Percentiles rank a stretch among this genome's conserved stretches.
phyloP scores from a whole-genome alignment of 2,797 vertebrate species.

The Hyperoplus lanceolatus region DNA sequence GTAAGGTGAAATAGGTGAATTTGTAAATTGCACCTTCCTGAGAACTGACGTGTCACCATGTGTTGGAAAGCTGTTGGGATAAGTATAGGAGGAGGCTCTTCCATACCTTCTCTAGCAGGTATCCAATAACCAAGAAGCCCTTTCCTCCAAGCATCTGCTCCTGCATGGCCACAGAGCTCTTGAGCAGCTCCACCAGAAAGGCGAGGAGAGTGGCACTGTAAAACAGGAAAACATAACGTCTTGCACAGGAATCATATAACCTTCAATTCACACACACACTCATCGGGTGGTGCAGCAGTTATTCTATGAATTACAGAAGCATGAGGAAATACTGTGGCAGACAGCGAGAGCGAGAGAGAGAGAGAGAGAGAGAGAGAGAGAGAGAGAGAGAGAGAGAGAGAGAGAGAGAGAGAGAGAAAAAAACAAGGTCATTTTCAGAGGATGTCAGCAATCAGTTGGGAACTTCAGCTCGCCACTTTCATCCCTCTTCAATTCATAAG shows the following conservation, averaged over 20 bases:
- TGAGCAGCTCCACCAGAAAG: conserved; percentile 96
- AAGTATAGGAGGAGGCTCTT: background rate
- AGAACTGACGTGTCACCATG: background rate
- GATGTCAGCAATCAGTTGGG: conserved; percentile 68
- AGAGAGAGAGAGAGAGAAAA: background rate
- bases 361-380: background rate
- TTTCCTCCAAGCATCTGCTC: conserved; percentile 98
- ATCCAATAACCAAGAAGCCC: conserved; percentile 97
- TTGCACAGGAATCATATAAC: conserved; percentile 35
- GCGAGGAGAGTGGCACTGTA: conserved; percentile 89
- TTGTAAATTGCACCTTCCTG: background rate
- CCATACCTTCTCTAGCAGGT: conserved; percentile 95
- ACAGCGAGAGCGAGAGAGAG: background rate
- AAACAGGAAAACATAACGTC: conserved; percentile 27
- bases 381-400: too few relatives aligned
- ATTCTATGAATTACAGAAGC: conserved; percentile 32
- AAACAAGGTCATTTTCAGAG: conserved; percentile 72
- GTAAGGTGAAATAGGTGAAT: background rate
- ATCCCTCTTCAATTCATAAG: conserved; percentile 47
- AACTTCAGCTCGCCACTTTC: conserved; percentile 51
- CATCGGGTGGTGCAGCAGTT: conserved; percentile 19
- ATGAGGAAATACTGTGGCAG: conserved; percentile 14
- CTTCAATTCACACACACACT: conserved; percentile 23
- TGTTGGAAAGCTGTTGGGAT: background rate
- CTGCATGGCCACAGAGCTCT: conserved; percentile 98